Evolutionary conservation across 2,888 invertebrate genomes (phyloP).

Genomic region (Lepidonotus clava): DNA sequence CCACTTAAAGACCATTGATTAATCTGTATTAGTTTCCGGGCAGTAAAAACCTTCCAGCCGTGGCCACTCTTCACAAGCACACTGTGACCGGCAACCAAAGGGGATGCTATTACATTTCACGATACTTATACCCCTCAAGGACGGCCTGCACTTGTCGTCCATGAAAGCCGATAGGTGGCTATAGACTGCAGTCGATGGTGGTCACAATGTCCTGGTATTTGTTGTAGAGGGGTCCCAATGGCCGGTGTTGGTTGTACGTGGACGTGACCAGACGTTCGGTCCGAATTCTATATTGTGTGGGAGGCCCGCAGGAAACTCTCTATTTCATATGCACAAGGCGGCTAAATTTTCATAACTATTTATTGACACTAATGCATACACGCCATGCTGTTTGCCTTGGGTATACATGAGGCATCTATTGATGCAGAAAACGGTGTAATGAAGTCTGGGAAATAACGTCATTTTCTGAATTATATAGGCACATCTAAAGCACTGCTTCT

Average conservation of each 20-base stretch:
- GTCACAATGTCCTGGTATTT: constrained; percentile 23
- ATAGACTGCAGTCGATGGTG: background rate
- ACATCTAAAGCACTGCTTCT: too few species aligned
- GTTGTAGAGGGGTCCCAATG: background rate
- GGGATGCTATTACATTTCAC: constrained; percentile 52
- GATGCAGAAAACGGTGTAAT: too few species aligned
- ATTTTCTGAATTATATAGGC: too few species aligned
- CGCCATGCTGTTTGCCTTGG: too few species aligned
- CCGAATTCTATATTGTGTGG: background rate
- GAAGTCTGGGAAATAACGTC: too few species aligned
- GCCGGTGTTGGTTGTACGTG: background rate
- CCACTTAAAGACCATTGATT: too few species aligned
- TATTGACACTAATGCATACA: background rate
- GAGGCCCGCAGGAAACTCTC: background rate
- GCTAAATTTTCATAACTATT: background rate
- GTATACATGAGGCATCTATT: too few species aligned
- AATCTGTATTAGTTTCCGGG: too few species aligned
- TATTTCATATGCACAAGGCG: background rate
- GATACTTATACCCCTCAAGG: constrained; percentile 12
- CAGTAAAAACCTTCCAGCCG: too few species aligned
- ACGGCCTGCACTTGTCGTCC: background rate
- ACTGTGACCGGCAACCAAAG: too few species aligned
- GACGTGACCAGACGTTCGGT: constrained; percentile 2
- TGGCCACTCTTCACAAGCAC: too few species aligned
- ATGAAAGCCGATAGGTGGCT: constrained; percentile 4